A percentile compares a stretch with the other conserved stretches of the same genome.
phyloP scores from a whole-genome alignment of 2,797 vertebrate genomes.

The Anguilla marmorata region DNA sequence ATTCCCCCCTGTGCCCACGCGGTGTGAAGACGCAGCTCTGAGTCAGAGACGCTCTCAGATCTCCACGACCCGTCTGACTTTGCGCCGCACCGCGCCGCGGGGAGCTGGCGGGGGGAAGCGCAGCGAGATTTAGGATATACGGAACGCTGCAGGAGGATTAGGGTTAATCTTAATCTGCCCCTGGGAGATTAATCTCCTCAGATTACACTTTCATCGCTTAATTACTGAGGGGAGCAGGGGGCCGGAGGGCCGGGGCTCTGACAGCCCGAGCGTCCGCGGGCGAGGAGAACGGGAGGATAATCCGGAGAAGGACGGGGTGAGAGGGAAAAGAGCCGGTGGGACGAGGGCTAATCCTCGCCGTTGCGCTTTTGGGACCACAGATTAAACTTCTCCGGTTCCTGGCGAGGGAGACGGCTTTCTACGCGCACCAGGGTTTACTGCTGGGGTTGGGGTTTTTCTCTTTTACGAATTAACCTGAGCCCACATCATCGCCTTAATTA shows the following conservation, averaged over 20 bases:
- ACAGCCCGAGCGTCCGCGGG: not conserved
- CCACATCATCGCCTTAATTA: not conserved
- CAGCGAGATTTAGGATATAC: not conserved
- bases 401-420: not conserved
- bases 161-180: not conserved
- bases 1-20: too few relatives aligned
- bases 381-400: not conserved
- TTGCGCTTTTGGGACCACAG: not conserved
- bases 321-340: not conserved
- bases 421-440: not conserved
- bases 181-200: not conserved
- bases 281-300: not conserved
- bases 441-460: not conserved
- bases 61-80: not conserved
- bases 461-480: not conserved
- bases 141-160: not conserved
- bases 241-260: not conserved
- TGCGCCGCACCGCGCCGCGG: not conserved
- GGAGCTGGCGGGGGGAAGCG: too few relatives aligned
- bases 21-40: too few relatives aligned
- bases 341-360: not conserved
- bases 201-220: conserved; percentile 3
- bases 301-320: not conserved
- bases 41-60: not conserved
- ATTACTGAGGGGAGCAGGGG: not conserved